Evolutionary conservation across 30 jellyfish, hydroid and myxozoan genomes (phyloP), one percentile per base, ranked within the genome.

Genomic region (Clytia hemisphaerica): DNA sequence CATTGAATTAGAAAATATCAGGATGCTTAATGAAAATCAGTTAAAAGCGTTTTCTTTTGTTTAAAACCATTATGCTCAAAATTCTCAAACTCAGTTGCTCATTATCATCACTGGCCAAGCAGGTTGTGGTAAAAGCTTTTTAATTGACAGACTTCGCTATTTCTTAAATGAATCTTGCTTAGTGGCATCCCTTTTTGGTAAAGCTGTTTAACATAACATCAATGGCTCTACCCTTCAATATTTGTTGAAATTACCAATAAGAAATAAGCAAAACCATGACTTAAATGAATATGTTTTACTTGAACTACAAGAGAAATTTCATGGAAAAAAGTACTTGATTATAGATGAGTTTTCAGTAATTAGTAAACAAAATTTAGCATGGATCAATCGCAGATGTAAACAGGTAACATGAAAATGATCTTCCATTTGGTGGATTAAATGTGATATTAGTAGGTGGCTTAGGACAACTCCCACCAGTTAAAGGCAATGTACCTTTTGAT

Each of bases 381-480:
- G 80, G 80, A 47, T 67, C 16, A 32, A 30, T 67, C 45, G 48
- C 25, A 42, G 80, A 16, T 45, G 77, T 50, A 44, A 32, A 16
- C 80, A 67, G 29, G 76, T 75, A 16, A 42, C 80, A 16, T 74
- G 80, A 42, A 25, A 25, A 22, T 7, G 51, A 25, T 12, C 15
- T 19, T 6, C 24, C 50, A 16, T 67, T 67, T 67, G 80, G 80
- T 40, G 80, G 80, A 25, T 22, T 67, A 6, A 32, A 58, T 19
- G 49, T 67, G 6, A 67, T 67, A 14, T 33, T 67, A 16, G 76
- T 67, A 16, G 80, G 80, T 14, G 75, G 47, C 29, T 18, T 46
- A 10, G 80, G 74, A 6, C 80, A 46, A 50, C 48, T 67, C 16
- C 80, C 80, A 32, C 83, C 83, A 9, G 80, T 71, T 67, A 12